Evolutionary conservation across 1,140 invertebrate species (phyloP), one percentile per base, ranked within the genome.

Genomic region (Drosophila sp.): DNA sequence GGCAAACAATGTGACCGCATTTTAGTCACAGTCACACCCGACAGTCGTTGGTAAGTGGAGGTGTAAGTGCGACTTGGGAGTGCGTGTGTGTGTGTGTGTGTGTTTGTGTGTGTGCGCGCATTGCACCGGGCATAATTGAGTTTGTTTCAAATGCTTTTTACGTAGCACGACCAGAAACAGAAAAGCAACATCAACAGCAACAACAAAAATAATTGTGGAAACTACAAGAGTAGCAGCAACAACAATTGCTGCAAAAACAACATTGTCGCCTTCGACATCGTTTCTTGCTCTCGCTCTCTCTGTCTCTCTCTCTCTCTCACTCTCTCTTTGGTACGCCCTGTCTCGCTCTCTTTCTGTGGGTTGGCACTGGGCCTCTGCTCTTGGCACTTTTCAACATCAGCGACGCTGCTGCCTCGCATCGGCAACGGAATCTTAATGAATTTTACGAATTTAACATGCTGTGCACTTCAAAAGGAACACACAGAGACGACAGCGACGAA

Each of bases 381-480:
- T 86, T 87, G 82, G 81, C 74, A 89, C 78, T 89, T 86, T 87
- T 89, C 78, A 67, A 81, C 83, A 75, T 78, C 78, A 65, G 61
- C 69, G 46, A 63, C 66, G 69, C 51, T 72, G 82, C 72, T 72
- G 82, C 72, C 81, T 83, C 84, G 82, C 83, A 89, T 87, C 84
- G 83, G 83, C 82, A 86, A 87, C 82, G 83, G 82, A 87, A 89
- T 87, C 82, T 87, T 87, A 87, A 87, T 87, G 83, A 87, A 87
- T 87, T 87, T 89, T 89, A 87, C 82, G 82, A 87, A 87, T 87
- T 87, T 87, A 87, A 87, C 82, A 89, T 87, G 83, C 83, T 87
- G 83, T 89, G 82, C 82, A 87, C 82, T 87, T 87, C 82, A 87
- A 87, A 87, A 87, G 82, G 83, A 89, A 87, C 76, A 89, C 72